These are phyloP conservation scores for Apamea monoglypha DNA, from an alignment of 2,888 invertebrate species.

Conservation along the genomic window DNA sequence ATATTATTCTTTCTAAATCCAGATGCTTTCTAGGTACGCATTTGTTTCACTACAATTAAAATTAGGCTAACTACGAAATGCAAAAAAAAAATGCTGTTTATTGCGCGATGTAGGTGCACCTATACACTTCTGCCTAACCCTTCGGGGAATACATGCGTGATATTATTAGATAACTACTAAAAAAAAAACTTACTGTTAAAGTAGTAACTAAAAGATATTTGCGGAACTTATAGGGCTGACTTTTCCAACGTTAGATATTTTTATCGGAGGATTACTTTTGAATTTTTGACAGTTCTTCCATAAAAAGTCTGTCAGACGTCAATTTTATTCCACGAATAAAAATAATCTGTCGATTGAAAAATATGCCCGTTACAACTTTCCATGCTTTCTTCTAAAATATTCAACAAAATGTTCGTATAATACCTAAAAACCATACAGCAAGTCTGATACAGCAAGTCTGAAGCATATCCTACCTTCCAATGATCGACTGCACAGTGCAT, in stretches of 20 bases:
- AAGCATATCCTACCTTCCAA: background rate
- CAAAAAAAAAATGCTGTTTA: background rate
- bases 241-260: no score
- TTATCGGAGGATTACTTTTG: no score
- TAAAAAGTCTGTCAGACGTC: no score
- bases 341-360: no score
- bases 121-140: background rate
- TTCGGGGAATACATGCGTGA: background rate
- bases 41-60: background rate
- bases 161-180: background rate
- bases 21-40: background rate
- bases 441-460: background rate
- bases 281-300: no score
- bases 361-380: background rate
- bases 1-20: background rate
- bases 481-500: slow-evolving; percentile 5
- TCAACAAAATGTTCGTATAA: background rate
- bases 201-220: background rate
- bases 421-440: background rate
- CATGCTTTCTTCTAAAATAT: background rate
- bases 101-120: background rate
- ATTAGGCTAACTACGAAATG: background rate
- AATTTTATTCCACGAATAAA: no score
- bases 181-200: no score
- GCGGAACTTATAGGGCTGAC: background rate